Conservation (phyloP, 2,113 vertebrate genomes). For the Notarius quadriscutis region DNA sequence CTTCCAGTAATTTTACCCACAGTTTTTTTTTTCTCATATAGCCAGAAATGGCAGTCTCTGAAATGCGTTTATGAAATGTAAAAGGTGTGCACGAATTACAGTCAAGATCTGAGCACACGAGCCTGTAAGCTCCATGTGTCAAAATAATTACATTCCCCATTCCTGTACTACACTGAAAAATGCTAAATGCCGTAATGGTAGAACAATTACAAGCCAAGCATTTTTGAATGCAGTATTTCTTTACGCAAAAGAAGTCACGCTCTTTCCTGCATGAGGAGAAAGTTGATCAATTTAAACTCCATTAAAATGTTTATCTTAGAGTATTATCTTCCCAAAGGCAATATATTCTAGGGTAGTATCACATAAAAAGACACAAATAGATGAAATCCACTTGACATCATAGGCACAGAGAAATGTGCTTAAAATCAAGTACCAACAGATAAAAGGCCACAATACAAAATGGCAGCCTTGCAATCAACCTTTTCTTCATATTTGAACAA, state of each 20-base stretch:
- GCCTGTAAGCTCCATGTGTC: background rate
- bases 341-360: constrained; percentile 10
- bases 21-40: background rate
- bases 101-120: background rate
- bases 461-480: background rate
- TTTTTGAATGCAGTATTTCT: constrained; percentile 20
- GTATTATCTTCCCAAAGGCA: background rate
- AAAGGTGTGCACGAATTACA: background rate
- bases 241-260: constrained; percentile 5
- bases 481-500: constrained; percentile 10
- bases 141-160: background rate
- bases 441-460: constrained; percentile 43
- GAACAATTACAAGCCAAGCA: background rate
- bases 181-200: background rate
- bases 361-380: constrained; percentile 38
- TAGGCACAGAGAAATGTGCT: constrained; percentile 26
- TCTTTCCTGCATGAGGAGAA: constrained; percentile 25
- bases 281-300: background rate
- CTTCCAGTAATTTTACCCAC: background rate
- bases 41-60: background rate
- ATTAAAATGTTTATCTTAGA: constrained; percentile 3
- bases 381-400: constrained; percentile 42
- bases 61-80: background rate
- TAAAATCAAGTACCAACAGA: constrained; percentile 48
- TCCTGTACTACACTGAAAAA: constrained; percentile 8